Evolutionary conservation across 1,140 invertebrate species (phyloP).

Genomic region (Orius insidiosus): DNA sequence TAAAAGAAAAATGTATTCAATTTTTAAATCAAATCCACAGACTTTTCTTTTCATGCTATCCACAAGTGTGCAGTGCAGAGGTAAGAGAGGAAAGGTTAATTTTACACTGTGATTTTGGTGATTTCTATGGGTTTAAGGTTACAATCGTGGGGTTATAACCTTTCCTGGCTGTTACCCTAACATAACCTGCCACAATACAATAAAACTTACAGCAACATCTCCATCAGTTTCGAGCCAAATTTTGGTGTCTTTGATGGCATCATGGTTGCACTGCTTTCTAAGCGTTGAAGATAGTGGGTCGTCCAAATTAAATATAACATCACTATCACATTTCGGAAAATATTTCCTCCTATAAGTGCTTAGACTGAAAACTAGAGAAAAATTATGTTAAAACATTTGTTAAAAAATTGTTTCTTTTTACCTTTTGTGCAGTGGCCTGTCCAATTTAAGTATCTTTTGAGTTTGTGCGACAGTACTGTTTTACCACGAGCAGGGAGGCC

Average conservation of each 20-base stretch:
- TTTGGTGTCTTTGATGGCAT: slow-evolving; percentile 68
- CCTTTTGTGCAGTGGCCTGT: slow-evolving; percentile 74
- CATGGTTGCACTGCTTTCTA: slow-evolving; percentile 56
- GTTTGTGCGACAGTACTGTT: slow-evolving; percentile 74
- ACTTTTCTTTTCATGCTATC: no score
- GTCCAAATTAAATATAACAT: slow-evolving; percentile 72
- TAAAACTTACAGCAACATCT: slow-evolving; percentile 65
- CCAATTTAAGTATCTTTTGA: slow-evolving; percentile 79
- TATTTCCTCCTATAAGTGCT: slow-evolving; percentile 60
- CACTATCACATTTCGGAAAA: slow-evolving; percentile 34
- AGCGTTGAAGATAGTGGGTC: slow-evolving; percentile 64
- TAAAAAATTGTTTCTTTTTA: slow-evolving; percentile 24
- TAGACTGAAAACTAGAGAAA: slow-evolving; percentile 61
- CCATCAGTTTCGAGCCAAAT: slow-evolving; percentile 57
- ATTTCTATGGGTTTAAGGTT: no score
- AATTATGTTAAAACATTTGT: slow-evolving; percentile 14
- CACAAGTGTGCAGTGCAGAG: no score
- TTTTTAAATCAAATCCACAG: no score
- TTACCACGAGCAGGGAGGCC: slow-evolving; percentile 83
- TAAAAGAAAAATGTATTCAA: no score
- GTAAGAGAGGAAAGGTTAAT: no score
- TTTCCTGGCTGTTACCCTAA: no score
- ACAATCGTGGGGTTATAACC: no score
- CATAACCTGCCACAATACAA: no score
- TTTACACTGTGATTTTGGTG: no score